Evolutionary conservation across 1,140 invertebrate genomes (phyloP), one percentile per base, ranked within the genome.

Genomic region (Tetraneura akinire): DNA sequence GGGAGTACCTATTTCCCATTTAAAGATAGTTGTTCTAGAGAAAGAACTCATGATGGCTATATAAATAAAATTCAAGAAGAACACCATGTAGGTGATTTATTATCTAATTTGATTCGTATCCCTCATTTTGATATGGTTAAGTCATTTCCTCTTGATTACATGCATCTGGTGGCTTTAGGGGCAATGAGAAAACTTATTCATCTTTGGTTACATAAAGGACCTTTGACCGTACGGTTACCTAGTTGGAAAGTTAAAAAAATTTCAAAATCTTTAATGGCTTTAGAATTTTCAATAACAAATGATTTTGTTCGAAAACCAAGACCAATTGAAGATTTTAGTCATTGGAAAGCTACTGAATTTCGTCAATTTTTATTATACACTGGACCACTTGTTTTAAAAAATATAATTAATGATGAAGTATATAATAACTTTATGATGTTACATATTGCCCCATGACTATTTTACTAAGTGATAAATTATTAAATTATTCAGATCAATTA

Each of bases 151-250:
- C 18, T 51, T 16, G 49, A 51, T 51, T 51, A 51, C 18, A 51
- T 51, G 49, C 49, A 51, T 18, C 6, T 51, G 18, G 49, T 51
- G 49, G 49, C 49, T 16, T 51, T 51, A 18, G 49, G 49, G 18
- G 49, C 86, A 13, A 83, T 84, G 55, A 84, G 49, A 18, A 51
- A 51, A 51, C 49, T 51, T 51, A 51, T 51, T 51, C 49, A 18
- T 51, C 18, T 51, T 18, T 51, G 49, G 49, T 51, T 51, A 6
- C 49, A 51, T 5, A 51, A 51, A 51, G 49, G 49, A 6, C 49
- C 49, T 51, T 51, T 51, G n/a, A 53, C 51, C 5, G 51, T 53
- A 21, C n/a, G 8, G 2, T 53, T 53, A 53, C 51, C 51, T 37
- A 26, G 51, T 53, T 21, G 51, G 51, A 53, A 21, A 53, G 21